A percentile compares a stretch with the other conserved stretches of the same genome.
Conservation (phyloP, 2,797 vertebrate genomes). For the Urosaurus nigricauda region DNA sequence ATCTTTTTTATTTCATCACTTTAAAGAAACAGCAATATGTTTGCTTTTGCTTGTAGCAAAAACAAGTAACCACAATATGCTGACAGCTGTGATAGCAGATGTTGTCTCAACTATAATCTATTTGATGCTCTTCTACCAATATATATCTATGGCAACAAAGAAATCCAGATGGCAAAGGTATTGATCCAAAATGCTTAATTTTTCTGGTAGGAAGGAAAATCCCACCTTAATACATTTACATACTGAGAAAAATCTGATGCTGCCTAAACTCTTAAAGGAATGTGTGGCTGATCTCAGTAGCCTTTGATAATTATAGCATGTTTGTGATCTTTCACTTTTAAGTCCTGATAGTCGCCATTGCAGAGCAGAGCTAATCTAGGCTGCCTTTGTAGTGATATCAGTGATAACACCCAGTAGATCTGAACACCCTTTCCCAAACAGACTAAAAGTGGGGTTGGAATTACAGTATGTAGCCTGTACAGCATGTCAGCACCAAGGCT, state of each 20-base stretch:
- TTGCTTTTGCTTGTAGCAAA: constrained; percentile 16
- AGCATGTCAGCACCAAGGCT: too few relatives aligned
- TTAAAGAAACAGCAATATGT: constrained; percentile 13
- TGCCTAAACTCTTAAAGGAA: background rate
- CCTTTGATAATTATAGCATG: background rate
- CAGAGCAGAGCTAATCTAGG: background rate
- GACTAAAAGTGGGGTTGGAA: background rate
- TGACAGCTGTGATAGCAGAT: constrained; percentile 32
- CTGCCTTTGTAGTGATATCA: background rate
- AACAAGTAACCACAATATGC: background rate
- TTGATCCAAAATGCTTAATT: constrained; percentile 24
- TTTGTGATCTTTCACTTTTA: background rate
- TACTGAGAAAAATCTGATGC: background rate
- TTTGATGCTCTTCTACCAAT: constrained; percentile 20
- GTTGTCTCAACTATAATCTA: constrained; percentile 34
- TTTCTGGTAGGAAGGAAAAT: background rate
- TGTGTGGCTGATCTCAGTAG: background rate
- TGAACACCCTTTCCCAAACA: background rate
- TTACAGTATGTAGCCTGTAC: background rate
- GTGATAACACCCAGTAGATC: background rate
- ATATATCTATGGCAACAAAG: constrained; percentile 31
- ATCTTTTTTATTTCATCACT: background rate
- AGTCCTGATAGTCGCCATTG: background rate
- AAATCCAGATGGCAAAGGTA: constrained; percentile 38
- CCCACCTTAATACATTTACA: background rate